Conservation (phyloP, 2,797 vertebrate species). For the Hippocampus kuda region DNA sequence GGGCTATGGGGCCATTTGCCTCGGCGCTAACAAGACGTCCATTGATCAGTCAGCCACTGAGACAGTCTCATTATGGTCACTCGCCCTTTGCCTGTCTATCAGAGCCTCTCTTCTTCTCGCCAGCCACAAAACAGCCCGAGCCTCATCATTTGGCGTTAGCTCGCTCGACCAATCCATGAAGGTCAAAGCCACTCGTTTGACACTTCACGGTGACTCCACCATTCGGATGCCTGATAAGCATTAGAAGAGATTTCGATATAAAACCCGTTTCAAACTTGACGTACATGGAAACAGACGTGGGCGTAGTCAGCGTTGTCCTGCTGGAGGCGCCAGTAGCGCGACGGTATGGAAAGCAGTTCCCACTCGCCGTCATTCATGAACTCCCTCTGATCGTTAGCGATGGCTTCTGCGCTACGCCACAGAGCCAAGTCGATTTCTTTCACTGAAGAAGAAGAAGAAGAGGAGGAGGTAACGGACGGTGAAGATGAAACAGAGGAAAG, state of each 20-base stretch:
- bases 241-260: not conserved
- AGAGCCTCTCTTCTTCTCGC: constrained; percentile 39
- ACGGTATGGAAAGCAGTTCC: constrained; percentile 77
- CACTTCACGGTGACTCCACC: constrained; percentile 40
- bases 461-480: not conserved
- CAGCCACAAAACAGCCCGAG: constrained; percentile 48
- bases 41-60: constrained; percentile 70
- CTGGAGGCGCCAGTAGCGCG: constrained; percentile 62
- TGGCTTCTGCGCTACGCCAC: constrained; percentile 69
- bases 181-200: constrained; percentile 53
- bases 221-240: not conserved
- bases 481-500: not conserved
- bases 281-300: constrained; percentile 78
- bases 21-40: constrained; percentile 63
- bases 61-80: constrained; percentile 68
- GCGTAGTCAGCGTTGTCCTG: constrained; percentile 67
- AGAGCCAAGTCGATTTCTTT: constrained; percentile 75
- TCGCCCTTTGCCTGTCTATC: constrained; percentile 49
- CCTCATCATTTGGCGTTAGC: constrained; percentile 64
- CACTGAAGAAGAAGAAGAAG: constrained; percentile 53
- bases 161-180: constrained; percentile 45
- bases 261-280: constrained; percentile 25
- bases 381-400: constrained; percentile 63
- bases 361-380: constrained; percentile 80
- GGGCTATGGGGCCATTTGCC: constrained; percentile 54